Base-by-base conservation (phyloP, 2,888 invertebrate genomes). In the Acrobasis consociella region DNA sequence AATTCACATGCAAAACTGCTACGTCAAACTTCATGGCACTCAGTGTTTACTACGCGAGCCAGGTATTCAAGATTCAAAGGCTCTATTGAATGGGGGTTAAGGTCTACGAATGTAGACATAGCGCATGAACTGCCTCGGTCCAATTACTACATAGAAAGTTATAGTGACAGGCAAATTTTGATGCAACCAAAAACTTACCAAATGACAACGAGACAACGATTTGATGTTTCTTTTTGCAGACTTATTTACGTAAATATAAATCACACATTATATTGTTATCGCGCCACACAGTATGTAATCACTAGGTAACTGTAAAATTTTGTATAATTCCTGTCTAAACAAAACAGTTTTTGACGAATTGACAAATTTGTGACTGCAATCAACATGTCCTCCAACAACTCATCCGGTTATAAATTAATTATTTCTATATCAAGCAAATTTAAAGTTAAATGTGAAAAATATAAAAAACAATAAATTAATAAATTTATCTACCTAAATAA, bases 311-410 rank as follows among this genome's bases (percentile, higher is more conserved):
- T 87, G 66, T 73, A 77, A 67, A 91, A 89, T 90, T 91, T 91
- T 84, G 86, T 72, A 81, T 82, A 75, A 82, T 82, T 78, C 81
- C 76, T 74, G 79, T 82, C 82, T 85, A 87, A 86, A 88, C 87
- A 89, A 87, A 86, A 89, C 84, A 87, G 81, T 87, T 85, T 84
- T 84, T 83, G 86, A 87, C 83, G 86, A 91, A 85, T 87, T 90
- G 91, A 89, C 90, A 89, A 88, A 80, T 82, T 22, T 82, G 82
- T 88, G 87, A 87, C 86, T 62, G 85, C 81, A 89, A 84, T 86
- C 90, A 91, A 91, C 89, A 91, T 91, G 91, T 90, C 91, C 72
- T 83, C 88, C 86, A 79, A 86, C 82, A 80, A 80, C 72, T 83
- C 78, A 81, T 89, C 87, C 89, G 89, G 86, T 88, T 86, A 84